phyloP scores from a whole-genome alignment of 2,888 invertebrate genomes.

The Notodonta dromedarius region DNA sequence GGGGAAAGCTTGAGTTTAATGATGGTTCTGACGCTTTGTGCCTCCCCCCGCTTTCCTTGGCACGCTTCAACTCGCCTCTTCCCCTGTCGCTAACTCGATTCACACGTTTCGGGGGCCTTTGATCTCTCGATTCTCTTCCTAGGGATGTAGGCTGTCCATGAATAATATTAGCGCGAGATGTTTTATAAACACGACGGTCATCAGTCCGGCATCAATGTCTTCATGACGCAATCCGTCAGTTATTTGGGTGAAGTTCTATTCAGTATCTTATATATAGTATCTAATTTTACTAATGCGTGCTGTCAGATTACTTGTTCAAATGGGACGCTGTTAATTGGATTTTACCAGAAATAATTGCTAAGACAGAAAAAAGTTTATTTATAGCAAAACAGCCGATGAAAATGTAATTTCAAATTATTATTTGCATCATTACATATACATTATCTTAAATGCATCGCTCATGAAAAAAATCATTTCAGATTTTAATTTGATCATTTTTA shows the following conservation, averaged over 20 bases:
- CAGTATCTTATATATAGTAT: neutral
- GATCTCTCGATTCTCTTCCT: slow-evolving; percentile 57
- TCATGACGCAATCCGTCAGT: neutral
- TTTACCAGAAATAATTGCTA: too few species aligned
- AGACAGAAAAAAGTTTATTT: too few species aligned
- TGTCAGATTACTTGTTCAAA: too few species aligned
- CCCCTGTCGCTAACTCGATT: slow-evolving; percentile 54
- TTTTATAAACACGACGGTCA: slow-evolving; percentile 6
- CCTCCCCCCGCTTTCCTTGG: slow-evolving; percentile 27
- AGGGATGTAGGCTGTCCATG: slow-evolving; percentile 45
- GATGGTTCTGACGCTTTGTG: slow-evolving; percentile 57
- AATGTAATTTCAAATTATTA: too few species aligned
- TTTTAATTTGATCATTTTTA: too few species aligned
- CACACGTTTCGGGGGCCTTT: slow-evolving; percentile 65
- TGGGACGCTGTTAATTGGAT: too few species aligned
- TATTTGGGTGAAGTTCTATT: neutral
- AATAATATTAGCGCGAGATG: slow-evolving; percentile 35
- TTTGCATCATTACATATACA: too few species aligned
- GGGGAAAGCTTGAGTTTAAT: slow-evolving; percentile 62
- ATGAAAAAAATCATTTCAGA: too few species aligned
- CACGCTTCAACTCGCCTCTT: slow-evolving; percentile 20
- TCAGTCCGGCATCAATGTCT: neutral
- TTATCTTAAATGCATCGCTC: too few species aligned
- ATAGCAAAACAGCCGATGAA: too few species aligned
- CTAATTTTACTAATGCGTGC: neutral